A percentile compares a stretch with the other conserved stretches of the same genome.
phyloP scores from a whole-genome alignment of 2,797 vertebrate genomes.

The Tympanoctomys barrerae region DNA sequence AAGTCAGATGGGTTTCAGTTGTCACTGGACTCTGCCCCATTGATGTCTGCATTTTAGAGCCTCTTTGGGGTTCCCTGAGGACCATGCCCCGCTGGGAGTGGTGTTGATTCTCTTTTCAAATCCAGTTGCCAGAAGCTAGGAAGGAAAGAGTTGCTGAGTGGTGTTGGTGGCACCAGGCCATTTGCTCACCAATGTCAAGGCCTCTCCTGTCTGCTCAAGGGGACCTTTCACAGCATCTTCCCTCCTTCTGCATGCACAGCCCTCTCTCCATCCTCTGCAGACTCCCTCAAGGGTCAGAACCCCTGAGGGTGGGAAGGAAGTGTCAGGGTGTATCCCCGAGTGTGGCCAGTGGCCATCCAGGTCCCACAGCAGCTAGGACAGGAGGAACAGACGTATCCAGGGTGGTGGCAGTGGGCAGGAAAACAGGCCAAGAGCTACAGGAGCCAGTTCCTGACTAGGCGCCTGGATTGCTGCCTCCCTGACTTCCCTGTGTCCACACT shows the following conservation, averaged over 20 bases:
- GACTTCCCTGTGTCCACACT: background rate
- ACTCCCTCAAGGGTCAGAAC: background rate
- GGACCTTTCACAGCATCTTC: background rate
- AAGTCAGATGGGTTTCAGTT: background rate
- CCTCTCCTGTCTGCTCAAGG: background rate
- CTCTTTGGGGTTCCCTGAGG: background rate
- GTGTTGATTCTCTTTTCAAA: background rate
- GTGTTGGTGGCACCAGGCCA: background rate
- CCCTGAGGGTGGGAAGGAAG: background rate
- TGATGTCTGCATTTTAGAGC: background rate
- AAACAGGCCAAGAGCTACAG: background rate
- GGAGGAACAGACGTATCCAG: background rate
- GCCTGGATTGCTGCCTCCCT: background rate
- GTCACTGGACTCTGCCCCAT: background rate
- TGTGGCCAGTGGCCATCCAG: background rate
- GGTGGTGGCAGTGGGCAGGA: background rate
- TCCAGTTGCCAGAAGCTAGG: background rate
- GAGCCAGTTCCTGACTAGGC: background rate
- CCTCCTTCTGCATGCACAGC: background rate
- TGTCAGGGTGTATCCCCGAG: background rate
- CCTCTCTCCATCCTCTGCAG: background rate
- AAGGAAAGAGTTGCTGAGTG: background rate
- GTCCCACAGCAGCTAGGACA: background rate
- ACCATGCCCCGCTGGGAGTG: too few species aligned
- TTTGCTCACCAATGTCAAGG: background rate